These are phyloP conservation scores for Cydia amplana DNA, from an alignment of 1,140 invertebrate species.

Conservation along the genomic window DNA sequence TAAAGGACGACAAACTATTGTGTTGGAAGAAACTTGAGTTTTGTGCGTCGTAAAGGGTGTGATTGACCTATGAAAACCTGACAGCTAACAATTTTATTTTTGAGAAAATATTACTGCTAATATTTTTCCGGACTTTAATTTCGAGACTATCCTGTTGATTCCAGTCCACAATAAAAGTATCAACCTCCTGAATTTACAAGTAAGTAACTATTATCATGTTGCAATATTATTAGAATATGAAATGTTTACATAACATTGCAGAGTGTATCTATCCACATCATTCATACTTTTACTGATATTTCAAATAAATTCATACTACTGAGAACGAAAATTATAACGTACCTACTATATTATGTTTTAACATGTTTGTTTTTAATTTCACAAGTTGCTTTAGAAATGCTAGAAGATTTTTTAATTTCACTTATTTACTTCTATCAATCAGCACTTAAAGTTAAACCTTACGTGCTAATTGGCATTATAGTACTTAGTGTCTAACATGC, in stretches of 20 bases:
- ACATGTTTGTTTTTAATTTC: not conserved
- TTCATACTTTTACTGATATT: not conserved
- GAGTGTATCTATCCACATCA: not conserved
- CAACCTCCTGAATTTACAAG: not conserved
- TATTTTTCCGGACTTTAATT: constrained; percentile 8
- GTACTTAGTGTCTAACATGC: no score
- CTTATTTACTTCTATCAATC: no score
- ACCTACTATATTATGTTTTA: not conserved
- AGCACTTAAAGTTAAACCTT: no score
- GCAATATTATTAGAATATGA: not conserved
- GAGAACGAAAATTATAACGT: not conserved
- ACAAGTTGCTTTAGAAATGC: not conserved
- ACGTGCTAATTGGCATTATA: no score
- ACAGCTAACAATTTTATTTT: constrained; percentile 7
- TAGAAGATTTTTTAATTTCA: no score
- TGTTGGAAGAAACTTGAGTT: not conserved
- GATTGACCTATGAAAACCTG: not conserved
- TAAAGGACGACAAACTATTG: not conserved
- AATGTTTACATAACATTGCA: constrained; percentile 30
- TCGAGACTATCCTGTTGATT: not conserved
- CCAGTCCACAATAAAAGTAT: not conserved
- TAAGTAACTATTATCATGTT: not conserved
- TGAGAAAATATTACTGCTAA: not conserved
- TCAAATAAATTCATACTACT: no score
- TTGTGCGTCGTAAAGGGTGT: not conserved